Base-by-base conservation (phyloP, 2,113 vertebrate species). In the Peucedramus taeniatus region DNA sequence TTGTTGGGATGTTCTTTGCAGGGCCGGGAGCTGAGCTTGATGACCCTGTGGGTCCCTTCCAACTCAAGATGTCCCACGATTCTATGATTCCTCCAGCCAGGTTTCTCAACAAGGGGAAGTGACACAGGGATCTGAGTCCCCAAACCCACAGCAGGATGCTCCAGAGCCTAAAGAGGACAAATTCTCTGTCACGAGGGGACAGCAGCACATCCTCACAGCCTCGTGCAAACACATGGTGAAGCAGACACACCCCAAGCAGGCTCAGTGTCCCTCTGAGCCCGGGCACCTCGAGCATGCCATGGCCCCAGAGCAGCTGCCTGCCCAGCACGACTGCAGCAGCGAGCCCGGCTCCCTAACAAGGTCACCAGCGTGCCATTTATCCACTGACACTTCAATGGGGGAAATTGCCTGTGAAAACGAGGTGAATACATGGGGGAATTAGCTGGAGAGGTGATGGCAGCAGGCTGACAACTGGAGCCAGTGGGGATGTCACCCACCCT, bases 361-460 rank as follows among this genome's bases (percentile, higher is more conserved):
- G 96, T 96, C 96, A 90, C 49, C 59, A 9, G 71, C 15, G 0
- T 18, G 45, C 87, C 96, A 86, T 92, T 96, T 96, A 96, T 88
- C 95, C 4, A 1, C 83, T 95, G 95, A 96, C 95, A 95, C 5
- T 61, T 96, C 93, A 92, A 81, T 92, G 70, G 92, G 72, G 89
- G 96, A 97, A 96, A 96, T 93, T 90, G 95, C 96, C 93, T 96
- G 95, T 94, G 94, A 97, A 95, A 86, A 70, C 0, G 26, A 95
- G 93, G 94, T 42, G 94, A 87, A 87, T 56, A 53, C 13, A 0
- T 0, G 0, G 59, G 87, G 93, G 76, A 96, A 95, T 92, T 82
- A 90, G 93, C 6, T 0, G 66, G 72, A 91, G 61, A 92, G 78
- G 84, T 15, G 15, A 61, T 0, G 1, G 85, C 7, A 20, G 60